Base-by-base conservation (phyloP, 2,797 vertebrate species). In the Neopelma chrysocephalum region DNA sequence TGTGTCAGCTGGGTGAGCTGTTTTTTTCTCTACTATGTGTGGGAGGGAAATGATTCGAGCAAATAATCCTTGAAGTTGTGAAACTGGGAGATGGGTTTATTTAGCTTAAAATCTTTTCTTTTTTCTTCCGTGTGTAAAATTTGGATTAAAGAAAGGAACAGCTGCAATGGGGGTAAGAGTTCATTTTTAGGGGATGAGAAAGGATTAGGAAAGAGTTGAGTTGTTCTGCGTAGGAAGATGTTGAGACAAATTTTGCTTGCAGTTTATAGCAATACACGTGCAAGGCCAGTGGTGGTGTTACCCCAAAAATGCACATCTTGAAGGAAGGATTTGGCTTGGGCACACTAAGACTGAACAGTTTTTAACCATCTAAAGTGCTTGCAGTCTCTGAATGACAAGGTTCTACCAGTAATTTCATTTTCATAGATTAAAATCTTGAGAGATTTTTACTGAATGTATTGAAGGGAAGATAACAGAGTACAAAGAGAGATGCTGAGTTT, bases 91-190 rank as follows among this genome's bases (percentile, higher is more conserved):
- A 95, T 82, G 13, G 64, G 65, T 92, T 79, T 56, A 68, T 96
- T 92, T 87, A 82, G 93, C 56, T 77, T 87, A 43, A 75, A 78
- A 84, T 97, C 91, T 91, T 89, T 72, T 61, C 76, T 32, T 62
- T 87, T 61, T 86, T 68, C 75, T 95, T 95, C 89, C 32, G 9
- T 31, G 83, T 75, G 72, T 94, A 31, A 82, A 92, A 94, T 90
- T 86, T 82, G 87, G 82, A 77, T 96, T 92, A 88, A 87, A 71
- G 93, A 96, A 96, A 89, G 80, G 88, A 97, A 48, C 87, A 96
- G 69, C 62, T 89, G 90, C 57, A 82, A 1, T 48, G n/a, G 45
- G 86, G 50, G 45, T 79, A 70, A 61, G 57, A 16, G 42, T 83
- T 64, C n/a, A 29, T 68, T 95, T 90, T 87, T 88, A 87, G 58